Evolutionary conservation across 2,113 vertebrate species (phyloP), one percentile per base, ranked within the genome.

Genomic region (Hemichromis elongatus): DNA sequence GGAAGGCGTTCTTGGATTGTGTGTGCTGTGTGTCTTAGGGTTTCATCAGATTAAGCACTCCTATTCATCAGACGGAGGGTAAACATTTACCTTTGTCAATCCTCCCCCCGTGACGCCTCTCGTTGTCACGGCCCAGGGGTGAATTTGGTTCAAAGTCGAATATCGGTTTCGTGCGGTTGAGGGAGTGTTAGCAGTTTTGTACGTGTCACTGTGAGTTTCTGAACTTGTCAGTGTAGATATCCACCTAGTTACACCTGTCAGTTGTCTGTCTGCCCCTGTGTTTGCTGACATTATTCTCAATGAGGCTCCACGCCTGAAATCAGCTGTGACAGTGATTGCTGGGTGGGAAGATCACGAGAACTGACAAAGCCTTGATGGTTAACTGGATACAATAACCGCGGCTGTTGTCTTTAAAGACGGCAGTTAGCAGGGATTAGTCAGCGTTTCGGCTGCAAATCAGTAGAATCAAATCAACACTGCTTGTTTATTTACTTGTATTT

Each of bases 41-140:
- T 93, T 91, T 88, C 75, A 84, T 89, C 91, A 89, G 85, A 92
- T 89, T 78, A 89, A 88, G 21, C 11, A 77, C 59, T 77, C 85
- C 77, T 81, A 82, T 90, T 82, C 10, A 6, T 47, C 21, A 85
- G 80, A 87, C 1, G 3, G 33, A 83, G 75, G 63, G 70, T 81
- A 93, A 91, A 91, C 82, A 86, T 92, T 93, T 90, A 80, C 85
- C 77, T 87, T 82, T 53, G 63, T 90, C 79, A 77, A 1, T 70
- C 73, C 55, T 92, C 90, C 75, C 75, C 82, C 40, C 28, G 40
- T 47, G 85, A 84, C 37, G 33, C 57, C 16, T 79, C 77, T 89
- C 1, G 55, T 88, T 79, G 86, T 84, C 55, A 16, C 13, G 54
- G 89, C 85, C 88, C 30, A 56, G 33, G 82, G 82, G 40, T 63